These are phyloP conservation scores for Latrodectus hesperus DNA, from an alignment of 2,888 invertebrate genomes.

Conservation along the genomic window DNA sequence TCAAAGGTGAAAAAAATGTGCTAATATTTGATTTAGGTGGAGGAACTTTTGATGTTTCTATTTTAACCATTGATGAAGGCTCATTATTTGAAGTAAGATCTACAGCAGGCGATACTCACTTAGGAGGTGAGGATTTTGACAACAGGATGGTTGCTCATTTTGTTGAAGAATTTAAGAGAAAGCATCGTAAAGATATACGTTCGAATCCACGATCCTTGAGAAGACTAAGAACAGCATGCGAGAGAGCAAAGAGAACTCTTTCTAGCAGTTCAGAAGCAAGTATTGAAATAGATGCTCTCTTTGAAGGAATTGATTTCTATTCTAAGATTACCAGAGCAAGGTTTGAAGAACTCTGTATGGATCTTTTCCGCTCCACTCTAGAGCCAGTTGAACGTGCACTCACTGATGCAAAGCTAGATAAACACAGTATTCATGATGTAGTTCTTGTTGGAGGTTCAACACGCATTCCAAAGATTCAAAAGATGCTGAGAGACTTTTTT, in stretches of 20 bases:
- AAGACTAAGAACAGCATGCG: slow-evolving; percentile 82
- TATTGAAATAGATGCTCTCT: slow-evolving; percentile 71
- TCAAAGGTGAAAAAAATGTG: slow-evolving; percentile 78
- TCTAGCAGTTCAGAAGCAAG: slow-evolving; percentile 84
- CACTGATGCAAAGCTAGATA: slow-evolving; percentile 86
- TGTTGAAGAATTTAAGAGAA: slow-evolving; percentile 82
- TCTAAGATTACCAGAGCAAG: slow-evolving; percentile 77
- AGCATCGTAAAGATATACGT: slow-evolving; percentile 79
- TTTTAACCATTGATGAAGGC: slow-evolving; percentile 77
- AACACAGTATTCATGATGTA: slow-evolving; percentile 84
- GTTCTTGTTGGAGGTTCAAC: slow-evolving; percentile 89
- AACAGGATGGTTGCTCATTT: slow-evolving; percentile 81
- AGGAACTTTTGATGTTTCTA: slow-evolving; percentile 76
- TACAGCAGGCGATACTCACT: slow-evolving; percentile 88
- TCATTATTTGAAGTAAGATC: slow-evolving; percentile 85
- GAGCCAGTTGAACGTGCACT: slow-evolving; percentile 87
- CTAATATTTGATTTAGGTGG: slow-evolving; percentile 79
- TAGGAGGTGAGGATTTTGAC: slow-evolving; percentile 82
- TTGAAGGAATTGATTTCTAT: slow-evolving; percentile 72
- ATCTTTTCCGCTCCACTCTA: slow-evolving; percentile 83
- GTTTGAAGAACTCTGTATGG: slow-evolving; percentile 84
- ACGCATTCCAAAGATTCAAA: slow-evolving; percentile 86
- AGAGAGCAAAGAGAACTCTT: slow-evolving; percentile 85
- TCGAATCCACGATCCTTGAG: slow-evolving; percentile 70
- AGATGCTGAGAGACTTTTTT: slow-evolving; percentile 84